Conservation (phyloP, 2,797 vertebrate species). For the Hybognathus amarus region DNA sequence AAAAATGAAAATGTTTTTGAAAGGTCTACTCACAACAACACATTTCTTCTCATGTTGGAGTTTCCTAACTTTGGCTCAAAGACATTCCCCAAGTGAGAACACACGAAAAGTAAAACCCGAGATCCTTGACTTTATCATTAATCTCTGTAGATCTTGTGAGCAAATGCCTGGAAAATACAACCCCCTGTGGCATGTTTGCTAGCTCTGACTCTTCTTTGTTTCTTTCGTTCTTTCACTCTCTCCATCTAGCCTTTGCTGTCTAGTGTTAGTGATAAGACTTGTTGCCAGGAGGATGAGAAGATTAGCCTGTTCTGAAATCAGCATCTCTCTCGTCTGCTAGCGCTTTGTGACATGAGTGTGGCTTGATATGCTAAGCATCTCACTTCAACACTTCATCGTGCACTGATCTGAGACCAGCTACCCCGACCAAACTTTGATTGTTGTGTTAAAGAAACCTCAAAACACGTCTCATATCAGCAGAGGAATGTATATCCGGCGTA, state of each 20-base stretch:
- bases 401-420: constrained; percentile 28
- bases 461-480: constrained; percentile 18
- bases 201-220: constrained; percentile 26
- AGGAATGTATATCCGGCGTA: constrained; percentile 4
- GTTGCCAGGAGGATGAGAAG: constrained; percentile 17
- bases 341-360: constrained; percentile 26
- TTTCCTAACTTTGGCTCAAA: constrained; percentile 32
- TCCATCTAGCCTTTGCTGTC: constrained; percentile 22
- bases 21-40: constrained; percentile 17
- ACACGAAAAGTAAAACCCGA: constrained; percentile 1
- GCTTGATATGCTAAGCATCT: constrained; percentile 34
- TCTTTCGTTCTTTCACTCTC: constrained; percentile 6
- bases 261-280: constrained; percentile 36
- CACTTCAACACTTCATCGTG: constrained; percentile 26
- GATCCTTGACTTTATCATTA: constrained; percentile 49
- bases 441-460: constrained; percentile 23
- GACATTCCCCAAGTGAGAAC: constrained; percentile 32
- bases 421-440: not conserved
- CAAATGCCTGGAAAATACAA: constrained; percentile 40
- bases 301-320: constrained; percentile 34
- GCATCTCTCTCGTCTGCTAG: constrained; percentile 17
- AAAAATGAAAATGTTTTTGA: constrained; percentile 37
- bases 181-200: constrained; percentile 41
- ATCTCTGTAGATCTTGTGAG: constrained; percentile 46
- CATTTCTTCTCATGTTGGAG: constrained; percentile 22